These are phyloP conservation scores for Gastrophryne carolinensis DNA, from an alignment of 2,797 vertebrate species.

Conservation along the genomic window DNA sequence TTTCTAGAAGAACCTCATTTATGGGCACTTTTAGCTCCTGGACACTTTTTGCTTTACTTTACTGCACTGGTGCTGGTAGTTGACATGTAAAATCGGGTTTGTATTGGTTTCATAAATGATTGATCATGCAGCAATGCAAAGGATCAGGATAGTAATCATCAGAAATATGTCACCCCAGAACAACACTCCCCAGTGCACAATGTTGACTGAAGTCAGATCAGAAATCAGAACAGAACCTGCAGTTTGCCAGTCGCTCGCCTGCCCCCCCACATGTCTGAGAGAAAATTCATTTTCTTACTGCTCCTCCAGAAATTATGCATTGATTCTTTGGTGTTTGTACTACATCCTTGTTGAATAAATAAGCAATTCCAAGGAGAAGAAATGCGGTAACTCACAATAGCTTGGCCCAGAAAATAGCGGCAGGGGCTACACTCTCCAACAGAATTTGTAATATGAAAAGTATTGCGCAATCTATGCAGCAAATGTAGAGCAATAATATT, in stretches of 20 bases:
- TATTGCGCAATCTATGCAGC: conserved; percentile 59
- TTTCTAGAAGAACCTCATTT: too few relatives aligned
- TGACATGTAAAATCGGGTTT: neutral
- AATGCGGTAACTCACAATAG: conserved; percentile 53
- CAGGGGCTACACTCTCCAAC: conserved; percentile 52
- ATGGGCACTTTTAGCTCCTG: neutral
- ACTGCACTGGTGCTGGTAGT: neutral
- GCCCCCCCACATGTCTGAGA: conserved; percentile 7
- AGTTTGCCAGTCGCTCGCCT: neutral
- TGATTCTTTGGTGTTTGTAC: conserved; percentile 65
- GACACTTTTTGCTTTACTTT: too few relatives aligned
- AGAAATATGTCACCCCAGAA: conserved; percentile 34
- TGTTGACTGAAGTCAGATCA: conserved; percentile 35
- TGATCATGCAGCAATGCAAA: conserved; percentile 18
- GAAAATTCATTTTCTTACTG: conserved; percentile 58
- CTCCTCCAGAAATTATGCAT: conserved; percentile 63
- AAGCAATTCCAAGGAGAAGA: conserved; percentile 59
- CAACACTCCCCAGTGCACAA: conserved; percentile 9
- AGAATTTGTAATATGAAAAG: conserved; percentile 58
- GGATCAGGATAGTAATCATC: conserved; percentile 37
- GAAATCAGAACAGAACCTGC: neutral
- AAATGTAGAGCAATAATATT: conserved; percentile 57
- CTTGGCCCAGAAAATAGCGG: conserved; percentile 52
- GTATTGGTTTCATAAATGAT: conserved; percentile 14
- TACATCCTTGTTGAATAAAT: conserved; percentile 63